These are phyloP conservation scores for Sinocyclocheilus anshuiensis DNA, from an alignment of 2,113 vertebrate genomes.

Conservation along the genomic window DNA sequence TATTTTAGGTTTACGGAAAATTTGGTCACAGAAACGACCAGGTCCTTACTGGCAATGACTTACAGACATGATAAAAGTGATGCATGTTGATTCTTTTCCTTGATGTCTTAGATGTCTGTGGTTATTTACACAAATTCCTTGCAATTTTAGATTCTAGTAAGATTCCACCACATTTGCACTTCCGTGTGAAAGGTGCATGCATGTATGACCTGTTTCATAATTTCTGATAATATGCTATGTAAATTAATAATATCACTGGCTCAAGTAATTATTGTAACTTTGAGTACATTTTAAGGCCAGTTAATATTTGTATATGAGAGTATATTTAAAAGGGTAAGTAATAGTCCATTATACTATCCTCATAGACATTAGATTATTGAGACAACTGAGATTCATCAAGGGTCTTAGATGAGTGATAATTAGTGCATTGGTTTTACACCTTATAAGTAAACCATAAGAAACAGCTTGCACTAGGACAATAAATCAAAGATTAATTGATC, in stretches of 20 bases:
- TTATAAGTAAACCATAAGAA: background rate
- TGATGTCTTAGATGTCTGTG: background rate
- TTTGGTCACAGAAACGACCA: background rate
- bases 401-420: background rate
- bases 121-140: background rate
- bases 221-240: background rate
- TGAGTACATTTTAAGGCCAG: too few species aligned
- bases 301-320: background rate
- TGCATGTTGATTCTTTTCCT: background rate
- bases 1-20: background rate
- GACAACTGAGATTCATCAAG: background rate
- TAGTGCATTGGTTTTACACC: background rate
- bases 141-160: background rate
- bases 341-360: background rate
- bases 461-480: background rate
- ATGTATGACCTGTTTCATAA: background rate
- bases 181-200: background rate
- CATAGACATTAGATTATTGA: background rate
- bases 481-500: background rate
- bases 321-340: background rate
- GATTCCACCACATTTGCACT: background rate
- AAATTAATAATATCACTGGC: too few species aligned
- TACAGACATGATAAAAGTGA: background rate
- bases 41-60: background rate
- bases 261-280: background rate